Evolutionary conservation across 1,140 invertebrate genomes (phyloP).

Genomic region (Leptinotarsa lineolata): DNA sequence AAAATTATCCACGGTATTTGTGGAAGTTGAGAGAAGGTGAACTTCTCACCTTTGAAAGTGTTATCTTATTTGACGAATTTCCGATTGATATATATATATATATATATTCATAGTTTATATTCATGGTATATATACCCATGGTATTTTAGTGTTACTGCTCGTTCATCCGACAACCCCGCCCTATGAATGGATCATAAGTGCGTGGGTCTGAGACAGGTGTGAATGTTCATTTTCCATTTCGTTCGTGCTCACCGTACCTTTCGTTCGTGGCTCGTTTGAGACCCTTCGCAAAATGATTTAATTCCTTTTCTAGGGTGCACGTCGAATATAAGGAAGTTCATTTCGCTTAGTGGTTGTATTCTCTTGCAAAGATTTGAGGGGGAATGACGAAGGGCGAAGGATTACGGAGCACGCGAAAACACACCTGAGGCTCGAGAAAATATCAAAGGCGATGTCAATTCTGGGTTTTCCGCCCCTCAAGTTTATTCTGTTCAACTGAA

Average conservation of each 20-base stretch:
- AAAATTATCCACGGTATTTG: too few species aligned
- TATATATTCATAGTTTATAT: too few species aligned
- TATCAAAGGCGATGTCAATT: neutral
- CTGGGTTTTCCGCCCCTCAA: too few species aligned
- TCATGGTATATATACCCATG: too few species aligned
- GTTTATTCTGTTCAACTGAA: too few species aligned
- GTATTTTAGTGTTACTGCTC: neutral
- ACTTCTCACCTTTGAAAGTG: too few species aligned
- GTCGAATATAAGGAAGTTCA: conserved; percentile 9
- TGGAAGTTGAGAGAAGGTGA: too few species aligned
- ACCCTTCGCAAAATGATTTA: conserved; percentile 17
- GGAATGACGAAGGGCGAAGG: neutral
- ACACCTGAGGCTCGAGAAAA: conserved; percentile 1
- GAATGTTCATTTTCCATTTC: conserved; percentile 22
- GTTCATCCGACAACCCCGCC: neutral
- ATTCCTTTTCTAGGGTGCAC: conserved; percentile 17
- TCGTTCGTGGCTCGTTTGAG: conserved; percentile 12
- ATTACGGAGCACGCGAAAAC: neutral
- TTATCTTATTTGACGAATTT: too few species aligned
- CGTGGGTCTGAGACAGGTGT: conserved; percentile 18
- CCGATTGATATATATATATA: too few species aligned
- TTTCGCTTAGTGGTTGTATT: conserved; percentile 10
- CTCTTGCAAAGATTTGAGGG: neutral
- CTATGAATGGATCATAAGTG: neutral
- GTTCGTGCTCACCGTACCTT: conserved; percentile 12